phyloP scores from a whole-genome alignment of 1,140 invertebrate genomes.

The Pygmarrhopalites habei region DNA sequence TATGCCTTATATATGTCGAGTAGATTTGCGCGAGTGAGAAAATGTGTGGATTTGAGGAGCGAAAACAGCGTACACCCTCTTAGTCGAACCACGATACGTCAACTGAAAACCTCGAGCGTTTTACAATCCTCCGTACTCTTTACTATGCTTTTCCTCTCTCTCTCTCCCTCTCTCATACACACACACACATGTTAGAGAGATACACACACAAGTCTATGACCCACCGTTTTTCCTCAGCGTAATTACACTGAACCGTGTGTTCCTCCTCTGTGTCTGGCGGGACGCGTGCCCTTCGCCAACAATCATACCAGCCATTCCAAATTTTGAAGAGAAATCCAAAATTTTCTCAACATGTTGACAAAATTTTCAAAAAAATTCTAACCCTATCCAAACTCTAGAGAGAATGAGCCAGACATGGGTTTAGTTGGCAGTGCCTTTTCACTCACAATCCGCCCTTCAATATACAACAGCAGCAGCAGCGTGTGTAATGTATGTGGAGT shows the following conservation, averaged over 20 bases:
- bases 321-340: neutral
- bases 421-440: slow-evolving; percentile 13
- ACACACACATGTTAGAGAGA: neutral
- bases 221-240: slow-evolving; percentile 12
- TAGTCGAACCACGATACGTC: neutral
- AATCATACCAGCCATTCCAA: neutral
- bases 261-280: slow-evolving; percentile 30
- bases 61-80: neutral
- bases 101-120: neutral
- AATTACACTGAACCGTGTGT: slow-evolving; percentile 23
- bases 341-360: neutral
- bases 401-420: slow-evolving; percentile 19
- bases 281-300: slow-evolving; percentile 24
- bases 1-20: too few relatives aligned
- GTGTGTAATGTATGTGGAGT: neutral
- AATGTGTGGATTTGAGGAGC: too few relatives aligned
- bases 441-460: too few relatives aligned
- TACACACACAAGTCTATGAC: slow-evolving; percentile 16
- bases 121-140: slow-evolving; percentile 22
- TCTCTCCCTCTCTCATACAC: too few relatives aligned
- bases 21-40: too few relatives aligned
- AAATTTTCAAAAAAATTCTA: neutral
- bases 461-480: too few relatives aligned
- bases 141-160: neutral
- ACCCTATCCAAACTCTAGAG: neutral